Evolutionary conservation across 2,113 vertebrate species (phyloP).

Genomic region (Athene cunicularia): DNA sequence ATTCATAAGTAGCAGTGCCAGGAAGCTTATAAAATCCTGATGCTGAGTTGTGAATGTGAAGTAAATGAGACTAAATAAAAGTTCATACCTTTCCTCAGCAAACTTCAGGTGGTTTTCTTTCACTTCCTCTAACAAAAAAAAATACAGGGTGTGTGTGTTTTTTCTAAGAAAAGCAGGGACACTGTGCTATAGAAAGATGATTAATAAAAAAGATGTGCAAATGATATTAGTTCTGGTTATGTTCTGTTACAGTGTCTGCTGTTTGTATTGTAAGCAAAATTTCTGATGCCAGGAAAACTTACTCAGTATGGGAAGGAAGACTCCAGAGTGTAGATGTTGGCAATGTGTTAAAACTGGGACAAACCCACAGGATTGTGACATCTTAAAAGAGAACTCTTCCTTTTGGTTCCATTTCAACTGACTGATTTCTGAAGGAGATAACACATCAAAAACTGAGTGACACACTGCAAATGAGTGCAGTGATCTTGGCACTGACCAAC

Average conservation of each 20-base stretch:
- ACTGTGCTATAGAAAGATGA: not conserved
- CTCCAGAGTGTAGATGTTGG: not conserved
- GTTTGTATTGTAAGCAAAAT: not conserved
- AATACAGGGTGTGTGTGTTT: not conserved
- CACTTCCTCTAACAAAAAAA: not conserved
- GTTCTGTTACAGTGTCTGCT: not conserved
- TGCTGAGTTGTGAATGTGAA: constrained; percentile 67
- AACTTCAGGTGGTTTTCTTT: not conserved
- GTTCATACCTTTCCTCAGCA: not conserved
- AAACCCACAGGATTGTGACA: not conserved
- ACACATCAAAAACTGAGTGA: not conserved
- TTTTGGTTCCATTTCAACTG: not conserved
- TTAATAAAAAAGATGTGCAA: not conserved
- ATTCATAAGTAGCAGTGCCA: constrained; percentile 35
- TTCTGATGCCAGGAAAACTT: not conserved
- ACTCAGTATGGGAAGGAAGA: not conserved
- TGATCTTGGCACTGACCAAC: not conserved
- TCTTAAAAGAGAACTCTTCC: not conserved
- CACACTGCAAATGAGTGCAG: not conserved
- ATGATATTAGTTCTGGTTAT: not conserved
- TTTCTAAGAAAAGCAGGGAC: not conserved
- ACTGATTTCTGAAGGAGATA: not conserved
- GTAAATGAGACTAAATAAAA: constrained; percentile 69
- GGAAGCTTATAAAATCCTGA: constrained; percentile 29
- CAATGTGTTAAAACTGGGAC: not conserved